A percentile compares a stretch with the other conserved stretches of the same genome.
These are phyloP conservation scores for Scylla paramamosain DNA, from an alignment of 1,140 invertebrate genomes.

Conservation along the genomic window DNA sequence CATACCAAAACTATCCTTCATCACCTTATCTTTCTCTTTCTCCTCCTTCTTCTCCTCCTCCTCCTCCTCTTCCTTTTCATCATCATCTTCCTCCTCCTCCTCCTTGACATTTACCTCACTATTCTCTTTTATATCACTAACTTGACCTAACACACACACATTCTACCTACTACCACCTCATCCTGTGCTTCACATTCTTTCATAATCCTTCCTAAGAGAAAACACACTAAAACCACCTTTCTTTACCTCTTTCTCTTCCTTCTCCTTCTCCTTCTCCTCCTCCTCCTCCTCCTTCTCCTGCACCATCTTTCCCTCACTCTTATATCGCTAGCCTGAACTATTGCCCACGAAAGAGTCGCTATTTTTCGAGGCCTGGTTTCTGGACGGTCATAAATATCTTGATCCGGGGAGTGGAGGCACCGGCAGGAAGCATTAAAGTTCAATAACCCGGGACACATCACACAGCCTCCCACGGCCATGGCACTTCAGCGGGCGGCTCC, in stretches of 20 bases:
- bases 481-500: not conserved
- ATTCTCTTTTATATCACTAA: not conserved
- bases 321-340: not conserved
- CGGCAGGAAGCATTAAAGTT: constrained; percentile 38
- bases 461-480: not conserved
- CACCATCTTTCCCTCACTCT: not conserved
- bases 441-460: constrained; percentile 34
- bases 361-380: not conserved
- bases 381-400: constrained; percentile 9
- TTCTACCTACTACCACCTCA: no score
- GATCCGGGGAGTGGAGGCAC: not conserved
- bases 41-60: no score
- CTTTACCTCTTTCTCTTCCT: not conserved
- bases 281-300: not conserved
- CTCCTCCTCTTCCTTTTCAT: no score
- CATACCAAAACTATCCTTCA: no score
- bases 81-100: no score
- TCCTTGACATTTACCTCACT: no score
- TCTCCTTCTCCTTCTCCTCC: not conserved
- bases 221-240: no score
- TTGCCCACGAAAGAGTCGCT: constrained; percentile 25
- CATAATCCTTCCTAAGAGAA: no score
- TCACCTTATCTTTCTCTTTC: no score
- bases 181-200: no score
- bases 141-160: not conserved